Percentiles rank a stretch among this genome's conserved stretches.
Evolutionary conservation across 2,888 invertebrate genomes (phyloP).

Genomic region (Cinara cedri): DNA sequence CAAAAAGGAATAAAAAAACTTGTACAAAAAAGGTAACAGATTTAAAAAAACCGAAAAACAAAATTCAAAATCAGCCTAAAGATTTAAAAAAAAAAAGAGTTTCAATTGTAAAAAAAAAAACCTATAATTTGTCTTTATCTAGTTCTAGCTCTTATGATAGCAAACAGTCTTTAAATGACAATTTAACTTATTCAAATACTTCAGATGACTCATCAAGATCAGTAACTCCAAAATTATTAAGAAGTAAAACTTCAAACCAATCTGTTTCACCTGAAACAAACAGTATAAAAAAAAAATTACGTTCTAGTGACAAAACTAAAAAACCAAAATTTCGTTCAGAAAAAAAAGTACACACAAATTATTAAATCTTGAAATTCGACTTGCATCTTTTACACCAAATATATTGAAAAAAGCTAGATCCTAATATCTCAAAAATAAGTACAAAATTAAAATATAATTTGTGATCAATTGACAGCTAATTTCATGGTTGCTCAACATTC

Average conservation of each 20-base stretch:
- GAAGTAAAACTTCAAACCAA: not conserved
- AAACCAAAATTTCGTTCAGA: slow-evolving; percentile 12
- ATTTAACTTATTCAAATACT: not conserved
- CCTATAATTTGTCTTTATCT: slow-evolving; percentile 28
- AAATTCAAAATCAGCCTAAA: not conserved
- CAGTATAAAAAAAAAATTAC: slow-evolving; percentile 42
- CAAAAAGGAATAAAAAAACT: too few relatives aligned
- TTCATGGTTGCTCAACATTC: slow-evolving; percentile 28
- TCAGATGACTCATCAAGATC: slow-evolving; percentile 36
- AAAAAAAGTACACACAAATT: not conserved
- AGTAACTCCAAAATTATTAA: slow-evolving; percentile 24
- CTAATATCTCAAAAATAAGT: slow-evolving; percentile 5
- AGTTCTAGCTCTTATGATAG: slow-evolving; percentile 42
- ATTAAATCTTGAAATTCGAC: too few relatives aligned
- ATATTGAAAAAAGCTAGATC: not conserved
- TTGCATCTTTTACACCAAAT: not conserved
- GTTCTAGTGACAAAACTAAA: slow-evolving; percentile 16
- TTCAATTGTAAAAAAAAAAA: slow-evolving; percentile 13
- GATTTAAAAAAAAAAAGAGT: not conserved
- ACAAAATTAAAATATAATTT: not conserved
- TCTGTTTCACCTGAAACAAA: slow-evolving; percentile 22
- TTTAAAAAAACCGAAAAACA: not conserved
- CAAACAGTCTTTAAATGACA: slow-evolving; percentile 7
- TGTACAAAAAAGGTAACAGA: too few relatives aligned
- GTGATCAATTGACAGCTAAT: slow-evolving; percentile 25